Percentiles rank a stretch among this genome's conserved stretches.
phyloP scores from a whole-genome alignment of 2,113 vertebrate species.

The Poeciliopsis turrubarensis region DNA sequence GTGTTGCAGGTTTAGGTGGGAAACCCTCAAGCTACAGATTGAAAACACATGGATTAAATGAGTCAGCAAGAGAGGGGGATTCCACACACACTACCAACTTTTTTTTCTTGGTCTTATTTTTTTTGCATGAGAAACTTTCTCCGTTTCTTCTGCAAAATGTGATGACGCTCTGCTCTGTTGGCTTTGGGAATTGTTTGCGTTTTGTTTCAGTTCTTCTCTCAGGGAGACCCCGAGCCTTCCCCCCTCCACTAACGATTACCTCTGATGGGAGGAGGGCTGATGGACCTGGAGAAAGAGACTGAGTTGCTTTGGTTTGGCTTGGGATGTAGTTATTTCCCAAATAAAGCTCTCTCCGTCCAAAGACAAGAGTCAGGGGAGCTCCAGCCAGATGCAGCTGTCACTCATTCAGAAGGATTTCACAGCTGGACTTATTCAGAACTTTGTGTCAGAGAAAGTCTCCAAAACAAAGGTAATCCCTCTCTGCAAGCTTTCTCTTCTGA shows the following conservation, averaged over 20 bases:
- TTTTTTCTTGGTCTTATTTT: slow-evolving; percentile 16
- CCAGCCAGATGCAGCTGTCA: slow-evolving; percentile 80
- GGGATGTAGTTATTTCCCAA: slow-evolving; percentile 39
- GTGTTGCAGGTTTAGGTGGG: slow-evolving; percentile 72
- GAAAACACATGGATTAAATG: slow-evolving; percentile 86
- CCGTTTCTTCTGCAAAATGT: slow-evolving; percentile 78
- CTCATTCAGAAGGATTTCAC: slow-evolving; percentile 87
- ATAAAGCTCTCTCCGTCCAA: slow-evolving; percentile 43
- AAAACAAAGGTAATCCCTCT: slow-evolving; percentile 85
- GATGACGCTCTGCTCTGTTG: slow-evolving; percentile 76
- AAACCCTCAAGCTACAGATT: slow-evolving; percentile 85
- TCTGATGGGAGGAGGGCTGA: slow-evolving; percentile 59
- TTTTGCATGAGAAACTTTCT: slow-evolving; percentile 82
- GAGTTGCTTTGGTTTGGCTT: slow-evolving; percentile 65
- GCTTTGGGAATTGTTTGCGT: slow-evolving; percentile 69
- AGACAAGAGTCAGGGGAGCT: slow-evolving; percentile 70
- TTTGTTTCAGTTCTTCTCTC: slow-evolving; percentile 76
- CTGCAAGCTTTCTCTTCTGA: slow-evolving; percentile 26
- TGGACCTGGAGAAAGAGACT: slow-evolving; percentile 70
- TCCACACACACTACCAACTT: slow-evolving; percentile 82
- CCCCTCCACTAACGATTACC: slow-evolving; percentile 62
- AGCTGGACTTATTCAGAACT: slow-evolving; percentile 87
- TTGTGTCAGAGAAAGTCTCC: slow-evolving; percentile 90
- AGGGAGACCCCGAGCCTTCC: slow-evolving; percentile 73
- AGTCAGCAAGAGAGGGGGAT: slow-evolving; percentile 91